Evolutionary conservation across 2,888 invertebrate species (phyloP).

Genomic region (Spicauda simplicius): DNA sequence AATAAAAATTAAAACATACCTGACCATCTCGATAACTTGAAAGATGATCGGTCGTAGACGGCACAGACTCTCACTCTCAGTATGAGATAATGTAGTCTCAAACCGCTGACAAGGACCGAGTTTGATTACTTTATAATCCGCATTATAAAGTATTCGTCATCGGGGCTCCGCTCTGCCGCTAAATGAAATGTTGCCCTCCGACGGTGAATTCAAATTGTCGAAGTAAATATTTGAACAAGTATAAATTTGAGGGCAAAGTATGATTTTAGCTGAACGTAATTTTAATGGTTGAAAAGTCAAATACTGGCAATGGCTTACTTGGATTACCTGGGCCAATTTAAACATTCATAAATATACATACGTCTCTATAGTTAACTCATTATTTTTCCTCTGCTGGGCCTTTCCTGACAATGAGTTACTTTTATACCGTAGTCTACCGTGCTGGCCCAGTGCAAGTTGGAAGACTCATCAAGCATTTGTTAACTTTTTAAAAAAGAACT

Average conservation of each 20-base stretch:
- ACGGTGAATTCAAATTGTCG: slow-evolving; percentile 8
- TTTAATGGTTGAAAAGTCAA: neutral
- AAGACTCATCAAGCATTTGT: too few relatives aligned
- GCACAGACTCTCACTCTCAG: neutral
- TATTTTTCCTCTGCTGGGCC: too few relatives aligned
- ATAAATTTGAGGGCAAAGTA: neutral
- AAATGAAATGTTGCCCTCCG: slow-evolving; percentile 18
- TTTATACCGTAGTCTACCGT: too few relatives aligned
- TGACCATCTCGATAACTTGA: neutral
- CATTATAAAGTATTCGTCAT: slow-evolving; percentile 21
- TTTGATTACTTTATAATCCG: slow-evolving; percentile 27
- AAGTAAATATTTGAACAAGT: slow-evolving; percentile 16
- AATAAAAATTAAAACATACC: neutral
- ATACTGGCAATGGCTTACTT: neutral
- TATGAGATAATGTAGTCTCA: neutral
- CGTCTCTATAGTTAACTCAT: too few relatives aligned
- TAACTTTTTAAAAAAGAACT: too few relatives aligned
- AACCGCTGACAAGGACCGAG: slow-evolving; percentile 9
- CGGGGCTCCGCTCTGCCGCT: neutral
- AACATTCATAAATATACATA: neutral
- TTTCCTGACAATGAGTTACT: too few relatives aligned
- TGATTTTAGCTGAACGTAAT: neutral
- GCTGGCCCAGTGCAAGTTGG: too few relatives aligned
- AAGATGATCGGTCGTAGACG: neutral
- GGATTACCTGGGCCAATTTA: too few relatives aligned